Conservation (phyloP, 1,140 invertebrate genomes). For the Drosophila kurseongensis region DNA sequence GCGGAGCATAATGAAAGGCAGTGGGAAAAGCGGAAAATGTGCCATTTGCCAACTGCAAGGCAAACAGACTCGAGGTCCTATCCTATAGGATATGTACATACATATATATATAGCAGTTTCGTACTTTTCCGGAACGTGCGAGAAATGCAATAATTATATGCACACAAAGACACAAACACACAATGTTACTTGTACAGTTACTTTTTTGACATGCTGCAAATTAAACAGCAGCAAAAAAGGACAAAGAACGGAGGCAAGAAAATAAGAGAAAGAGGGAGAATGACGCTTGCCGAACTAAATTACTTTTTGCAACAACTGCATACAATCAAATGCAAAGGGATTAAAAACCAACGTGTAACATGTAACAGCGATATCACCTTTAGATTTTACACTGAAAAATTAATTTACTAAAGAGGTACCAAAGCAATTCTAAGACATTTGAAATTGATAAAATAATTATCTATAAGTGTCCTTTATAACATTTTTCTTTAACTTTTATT, state of each 20-base stretch:
- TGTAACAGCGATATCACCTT: slow-evolving; percentile 32
- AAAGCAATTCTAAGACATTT: too few species aligned
- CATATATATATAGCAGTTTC: slow-evolving; percentile 30
- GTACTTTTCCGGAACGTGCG: slow-evolving; percentile 67
- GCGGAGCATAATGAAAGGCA: slow-evolving; percentile 42
- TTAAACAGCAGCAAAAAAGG: slow-evolving; percentile 64
- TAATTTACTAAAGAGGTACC: too few species aligned
- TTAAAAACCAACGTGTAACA: slow-evolving; percentile 73
- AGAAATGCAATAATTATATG: slow-evolving; percentile 83
- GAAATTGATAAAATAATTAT: too few species aligned
- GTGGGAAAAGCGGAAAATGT: slow-evolving; percentile 63
- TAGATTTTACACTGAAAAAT: slow-evolving; percentile 11
- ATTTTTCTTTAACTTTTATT: too few species aligned
- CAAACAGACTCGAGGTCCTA: slow-evolving; percentile 59
- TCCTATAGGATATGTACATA: slow-evolving; percentile 1
- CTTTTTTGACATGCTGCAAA: slow-evolving; percentile 82
- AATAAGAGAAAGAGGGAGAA: background rate
- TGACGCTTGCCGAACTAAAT: slow-evolving; percentile 61
- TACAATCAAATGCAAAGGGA: slow-evolving; percentile 80
- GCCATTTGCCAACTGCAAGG: slow-evolving; percentile 75
- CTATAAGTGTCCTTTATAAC: too few species aligned
- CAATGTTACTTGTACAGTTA: slow-evolving; percentile 25
- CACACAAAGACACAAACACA: slow-evolving; percentile 58
- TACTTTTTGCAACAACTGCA: slow-evolving; percentile 74
- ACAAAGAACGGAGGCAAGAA: slow-evolving; percentile 4